These are phyloP conservation scores for Penaeus vannamei DNA, from an alignment of 1,140 invertebrate species.

Conservation along the genomic window DNA sequence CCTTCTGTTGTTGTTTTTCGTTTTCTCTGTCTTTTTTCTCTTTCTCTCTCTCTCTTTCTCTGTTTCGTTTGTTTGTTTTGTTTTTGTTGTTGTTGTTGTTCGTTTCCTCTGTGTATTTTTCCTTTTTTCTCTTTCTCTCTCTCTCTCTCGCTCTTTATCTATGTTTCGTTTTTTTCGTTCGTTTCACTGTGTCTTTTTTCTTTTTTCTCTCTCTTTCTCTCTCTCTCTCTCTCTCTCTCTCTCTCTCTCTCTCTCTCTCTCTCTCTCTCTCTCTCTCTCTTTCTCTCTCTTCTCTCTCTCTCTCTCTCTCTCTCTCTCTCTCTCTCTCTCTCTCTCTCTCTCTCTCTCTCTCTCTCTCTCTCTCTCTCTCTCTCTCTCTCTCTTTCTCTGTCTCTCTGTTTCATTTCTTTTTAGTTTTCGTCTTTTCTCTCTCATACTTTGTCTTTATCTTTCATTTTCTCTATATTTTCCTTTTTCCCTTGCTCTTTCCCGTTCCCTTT, in stretches of 20 bases:
- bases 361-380: slow-evolving; percentile 28
- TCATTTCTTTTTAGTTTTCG: too few relatives aligned
- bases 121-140: slow-evolving; percentile 34
- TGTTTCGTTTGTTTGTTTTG: neutral
- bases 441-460: too few relatives aligned
- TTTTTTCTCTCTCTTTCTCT: neutral
- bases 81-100: neutral
- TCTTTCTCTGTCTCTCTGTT: too few relatives aligned
- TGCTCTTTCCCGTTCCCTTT: too few relatives aligned
- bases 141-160: neutral
- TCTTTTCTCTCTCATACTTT: too few relatives aligned
- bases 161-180: neutral
- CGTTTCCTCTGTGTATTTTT: neutral
- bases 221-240: slow-evolving; percentile 27
- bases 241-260: slow-evolving; percentile 31
- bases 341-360: slow-evolving; percentile 25
- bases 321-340: slow-evolving; percentile 37
- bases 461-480: too few relatives aligned
- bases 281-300: neutral
- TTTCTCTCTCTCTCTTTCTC: too few relatives aligned
- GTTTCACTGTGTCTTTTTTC: neutral
- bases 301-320: neutral
- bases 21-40: neutral
- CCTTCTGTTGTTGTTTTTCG: neutral
- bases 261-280: slow-evolving; percentile 21